A percentile compares a stretch with the other conserved stretches of the same genome.
phyloP scores from a whole-genome alignment of 2,113 vertebrate genomes.

The Rostratula benghalensis region DNA sequence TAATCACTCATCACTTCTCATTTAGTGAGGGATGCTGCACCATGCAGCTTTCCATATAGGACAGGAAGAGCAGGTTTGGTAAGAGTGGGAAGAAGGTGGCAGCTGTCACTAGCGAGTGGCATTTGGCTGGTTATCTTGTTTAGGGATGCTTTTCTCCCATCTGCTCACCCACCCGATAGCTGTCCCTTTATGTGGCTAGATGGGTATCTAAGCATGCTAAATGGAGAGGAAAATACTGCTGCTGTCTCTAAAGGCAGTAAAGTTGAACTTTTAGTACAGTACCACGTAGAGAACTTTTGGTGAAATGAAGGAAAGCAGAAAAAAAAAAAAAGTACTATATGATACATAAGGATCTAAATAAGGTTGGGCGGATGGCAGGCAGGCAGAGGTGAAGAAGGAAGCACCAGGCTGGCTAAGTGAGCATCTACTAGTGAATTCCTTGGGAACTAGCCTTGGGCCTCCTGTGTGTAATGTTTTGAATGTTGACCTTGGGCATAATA shows the following conservation, averaged over 20 bases:
- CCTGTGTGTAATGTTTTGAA: neutral
- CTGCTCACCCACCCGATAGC: neutral
- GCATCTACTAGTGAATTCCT: neutral
- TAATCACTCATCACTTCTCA: neutral
- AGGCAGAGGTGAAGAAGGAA: neutral
- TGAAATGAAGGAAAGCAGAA: neutral
- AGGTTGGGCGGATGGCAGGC: neutral
- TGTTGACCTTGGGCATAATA: neutral
- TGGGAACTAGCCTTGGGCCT: neutral
- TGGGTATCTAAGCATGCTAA: neutral
- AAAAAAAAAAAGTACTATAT: neutral
- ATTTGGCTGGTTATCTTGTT: neutral
- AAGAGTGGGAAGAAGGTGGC: neutral
- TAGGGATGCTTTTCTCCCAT: neutral
- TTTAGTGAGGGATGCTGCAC: neutral
- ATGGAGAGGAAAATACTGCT: neutral
- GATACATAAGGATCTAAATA: fast-evolving
- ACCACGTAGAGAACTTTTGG: neutral
- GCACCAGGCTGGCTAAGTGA: neutral
- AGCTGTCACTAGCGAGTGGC: neutral
- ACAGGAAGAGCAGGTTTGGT: neutral
- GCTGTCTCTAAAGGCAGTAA: neutral
- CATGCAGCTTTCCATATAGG: neutral
- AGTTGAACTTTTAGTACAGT: neutral
- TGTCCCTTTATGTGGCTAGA: neutral